Evolutionary conservation across 2,113 vertebrate genomes (phyloP).

Genomic region (Aegithalos caudatus): DNA sequence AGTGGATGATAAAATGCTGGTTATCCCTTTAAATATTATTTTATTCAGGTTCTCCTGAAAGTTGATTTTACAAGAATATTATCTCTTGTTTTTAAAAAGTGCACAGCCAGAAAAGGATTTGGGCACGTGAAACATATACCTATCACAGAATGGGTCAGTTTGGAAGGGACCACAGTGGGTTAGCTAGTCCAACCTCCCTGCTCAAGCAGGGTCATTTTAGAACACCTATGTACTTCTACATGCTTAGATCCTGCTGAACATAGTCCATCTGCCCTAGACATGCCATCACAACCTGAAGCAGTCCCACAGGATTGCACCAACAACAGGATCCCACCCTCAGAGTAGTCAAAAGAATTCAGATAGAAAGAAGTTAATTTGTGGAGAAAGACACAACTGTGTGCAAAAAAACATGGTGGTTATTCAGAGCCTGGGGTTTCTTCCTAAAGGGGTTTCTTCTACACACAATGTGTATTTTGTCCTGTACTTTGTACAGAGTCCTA

Average conservation of each 20-base stretch:
- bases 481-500: not conserved
- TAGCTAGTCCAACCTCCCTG: not conserved
- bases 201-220: not conserved
- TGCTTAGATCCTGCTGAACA: not conserved
- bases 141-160: not conserved
- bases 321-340: not conserved
- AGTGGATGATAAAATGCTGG: not conserved
- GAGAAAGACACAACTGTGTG: not conserved
- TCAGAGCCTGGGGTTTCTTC: not conserved
- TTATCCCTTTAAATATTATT: not conserved
- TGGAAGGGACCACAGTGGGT: not conserved
- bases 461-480: not conserved
- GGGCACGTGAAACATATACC: not conserved
- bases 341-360: not conserved
- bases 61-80: not conserved
- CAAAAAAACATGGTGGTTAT: not conserved
- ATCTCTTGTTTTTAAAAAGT: not conserved
- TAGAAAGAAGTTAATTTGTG: not conserved
- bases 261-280: not conserved
- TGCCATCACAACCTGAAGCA: not conserved
- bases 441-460: not conserved
- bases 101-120: not conserved
- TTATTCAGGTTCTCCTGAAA: not conserved
- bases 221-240: not conserved
- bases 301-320: not conserved